Conservation (phyloP, 2,113 vertebrate species). For the Ptychochromis oligacanthus region DNA sequence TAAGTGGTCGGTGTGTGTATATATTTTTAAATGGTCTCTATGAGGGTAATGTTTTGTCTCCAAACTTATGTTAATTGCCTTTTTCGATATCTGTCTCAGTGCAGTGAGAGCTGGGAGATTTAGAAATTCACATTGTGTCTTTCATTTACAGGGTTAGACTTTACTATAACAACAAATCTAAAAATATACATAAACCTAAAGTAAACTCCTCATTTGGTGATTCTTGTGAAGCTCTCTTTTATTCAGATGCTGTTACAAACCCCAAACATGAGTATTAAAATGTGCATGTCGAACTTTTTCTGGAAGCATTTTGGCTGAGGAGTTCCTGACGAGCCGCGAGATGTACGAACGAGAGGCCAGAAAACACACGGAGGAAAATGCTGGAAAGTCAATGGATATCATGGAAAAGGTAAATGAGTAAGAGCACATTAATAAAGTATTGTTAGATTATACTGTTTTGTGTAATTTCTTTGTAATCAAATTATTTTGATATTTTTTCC, state of each 20-base stretch:
- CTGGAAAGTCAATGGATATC: conserved; percentile 61
- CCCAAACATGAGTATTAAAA: background rate
- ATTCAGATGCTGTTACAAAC: background rate
- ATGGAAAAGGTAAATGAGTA: conserved; percentile 64
- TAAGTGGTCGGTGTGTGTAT: too few relatives aligned
- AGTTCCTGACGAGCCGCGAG: conserved; percentile 52
- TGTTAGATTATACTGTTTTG: background rate
- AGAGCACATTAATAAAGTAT: background rate
- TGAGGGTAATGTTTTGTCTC: background rate
- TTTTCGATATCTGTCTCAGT: too few relatives aligned
- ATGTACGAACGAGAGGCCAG: conserved; percentile 58
- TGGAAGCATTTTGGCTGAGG: conserved; percentile 72
- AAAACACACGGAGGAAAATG: conserved; percentile 50
- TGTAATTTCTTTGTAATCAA: background rate
- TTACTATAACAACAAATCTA: too few relatives aligned
- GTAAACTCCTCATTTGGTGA: background rate
- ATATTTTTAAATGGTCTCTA: background rate
- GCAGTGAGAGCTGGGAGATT: too few relatives aligned
- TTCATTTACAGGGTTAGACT: too few relatives aligned
- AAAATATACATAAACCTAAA: background rate
- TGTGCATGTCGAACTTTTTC: background rate
- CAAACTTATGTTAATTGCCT: background rate
- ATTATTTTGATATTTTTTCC: background rate
- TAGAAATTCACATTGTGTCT: too few relatives aligned
- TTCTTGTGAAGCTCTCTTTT: background rate